These are phyloP conservation scores for Drosophila borealis DNA, from an alignment of 2,888 invertebrate species.

Conservation along the genomic window DNA sequence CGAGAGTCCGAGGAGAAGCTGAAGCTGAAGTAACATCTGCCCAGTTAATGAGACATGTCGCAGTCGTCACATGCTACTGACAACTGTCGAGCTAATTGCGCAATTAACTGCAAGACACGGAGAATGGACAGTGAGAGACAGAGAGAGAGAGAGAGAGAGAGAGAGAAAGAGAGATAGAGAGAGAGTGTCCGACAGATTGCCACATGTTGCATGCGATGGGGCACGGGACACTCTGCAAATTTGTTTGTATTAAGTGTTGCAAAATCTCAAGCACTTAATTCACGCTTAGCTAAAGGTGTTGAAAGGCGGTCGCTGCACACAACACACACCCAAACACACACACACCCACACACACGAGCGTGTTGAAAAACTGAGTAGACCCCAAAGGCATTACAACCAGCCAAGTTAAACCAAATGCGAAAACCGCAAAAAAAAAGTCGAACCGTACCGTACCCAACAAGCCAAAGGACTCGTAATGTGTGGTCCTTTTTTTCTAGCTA, in stretches of 20 bases:
- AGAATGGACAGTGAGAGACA: conserved; percentile 5
- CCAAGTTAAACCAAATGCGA: conserved; percentile 81
- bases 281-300: conserved; percentile 80
- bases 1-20: conserved; percentile 13
- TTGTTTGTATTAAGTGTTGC: conserved; percentile 74
- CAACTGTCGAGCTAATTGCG: conserved; percentile 73
- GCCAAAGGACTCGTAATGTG: conserved; percentile 53
- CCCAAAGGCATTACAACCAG: conserved; percentile 63
- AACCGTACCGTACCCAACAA: not conserved
- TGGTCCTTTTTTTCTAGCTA: conserved; percentile 54
- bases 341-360: conserved; percentile 10
- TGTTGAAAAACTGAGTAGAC: conserved; percentile 4
- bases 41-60: conserved; percentile 72
- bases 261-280: conserved; percentile 82
- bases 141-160: conserved; percentile 2
- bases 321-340: conserved; percentile 16
- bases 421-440: conserved; percentile 76
- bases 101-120: conserved; percentile 69
- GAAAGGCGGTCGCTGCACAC: conserved; percentile 67
- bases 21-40: conserved; percentile 39
- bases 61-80: conserved; percentile 68
- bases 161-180: not conserved
- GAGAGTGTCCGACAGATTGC: conserved; percentile 51
- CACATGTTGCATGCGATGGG: conserved; percentile 71
- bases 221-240: conserved; percentile 49